Percentiles rank a stretch among this genome's conserved stretches.
Conservation (phyloP, 2,113 vertebrate genomes). For the Peromyscus leucopus region DNA sequence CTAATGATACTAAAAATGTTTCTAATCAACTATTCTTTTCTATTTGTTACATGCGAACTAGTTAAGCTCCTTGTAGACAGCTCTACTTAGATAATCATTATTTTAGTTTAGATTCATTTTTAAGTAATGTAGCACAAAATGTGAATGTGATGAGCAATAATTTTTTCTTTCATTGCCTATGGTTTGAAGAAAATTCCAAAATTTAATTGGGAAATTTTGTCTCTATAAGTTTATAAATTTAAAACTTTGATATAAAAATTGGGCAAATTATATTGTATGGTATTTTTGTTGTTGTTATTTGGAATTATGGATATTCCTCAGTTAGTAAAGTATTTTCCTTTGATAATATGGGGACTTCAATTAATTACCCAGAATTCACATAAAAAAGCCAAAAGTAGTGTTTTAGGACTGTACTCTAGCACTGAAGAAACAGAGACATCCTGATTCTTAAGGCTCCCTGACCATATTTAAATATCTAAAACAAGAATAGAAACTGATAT, state of each 20-base stretch:
- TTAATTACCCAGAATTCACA: not conserved
- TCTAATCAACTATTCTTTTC: slow-evolving; percentile 42
- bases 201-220: slow-evolving; percentile 62
- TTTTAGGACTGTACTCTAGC: not conserved
- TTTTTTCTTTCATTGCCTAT: slow-evolving; percentile 55
- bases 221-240: slow-evolving; percentile 34
- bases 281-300: not conserved
- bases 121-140: slow-evolving; percentile 69
- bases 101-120: slow-evolving; percentile 66
- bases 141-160: slow-evolving; percentile 53
- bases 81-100: slow-evolving; percentile 63
- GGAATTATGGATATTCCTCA: not conserved
- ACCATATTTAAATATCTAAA: too few relatives aligned
- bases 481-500: too few relatives aligned
- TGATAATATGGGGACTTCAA: too few relatives aligned
- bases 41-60: slow-evolving; percentile 50
- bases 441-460: too few relatives aligned
- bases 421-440: not conserved
- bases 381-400: rapidly evolving
- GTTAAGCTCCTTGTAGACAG: slow-evolving; percentile 36
- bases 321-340: too few relatives aligned
- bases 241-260: slow-evolving; percentile 2
- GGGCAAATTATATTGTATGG: not conserved
- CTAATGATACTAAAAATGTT: slow-evolving; percentile 11
- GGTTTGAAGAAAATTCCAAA: slow-evolving; percentile 27